A percentile compares a stretch with the other conserved stretches of the same genome.
Conservation (phyloP, 1,140 invertebrate species). For the Drosophila busckii region DNA sequence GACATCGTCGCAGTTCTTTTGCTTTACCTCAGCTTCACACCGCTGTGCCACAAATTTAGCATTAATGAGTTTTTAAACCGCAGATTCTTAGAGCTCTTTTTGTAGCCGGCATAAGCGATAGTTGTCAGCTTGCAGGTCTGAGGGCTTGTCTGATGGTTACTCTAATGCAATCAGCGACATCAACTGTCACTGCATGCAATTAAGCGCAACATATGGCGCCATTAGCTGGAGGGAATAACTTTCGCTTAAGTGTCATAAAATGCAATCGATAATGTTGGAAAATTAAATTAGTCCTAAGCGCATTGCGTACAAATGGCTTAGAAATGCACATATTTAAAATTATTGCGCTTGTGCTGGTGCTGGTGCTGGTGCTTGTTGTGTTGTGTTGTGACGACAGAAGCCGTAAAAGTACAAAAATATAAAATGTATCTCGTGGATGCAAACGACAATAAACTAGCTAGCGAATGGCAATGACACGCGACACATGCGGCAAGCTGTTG, state of each 20-base stretch:
- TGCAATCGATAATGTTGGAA: slow-evolving; percentile 54
- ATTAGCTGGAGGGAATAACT: slow-evolving; percentile 23
- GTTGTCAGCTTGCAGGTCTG: slow-evolving; percentile 9
- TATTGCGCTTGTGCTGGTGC: slow-evolving; percentile 13
- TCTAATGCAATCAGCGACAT: slow-evolving; percentile 21
- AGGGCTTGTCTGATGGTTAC: slow-evolving; percentile 17
- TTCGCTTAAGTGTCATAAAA: slow-evolving; percentile 27
- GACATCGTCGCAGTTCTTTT: background rate
- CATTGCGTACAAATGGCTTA: slow-evolving; percentile 44
- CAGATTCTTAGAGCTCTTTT: slow-evolving; percentile 18
- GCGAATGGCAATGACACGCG: slow-evolving; percentile 50
- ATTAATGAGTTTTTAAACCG: slow-evolving; percentile 41
- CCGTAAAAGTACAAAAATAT: slow-evolving; percentile 58
- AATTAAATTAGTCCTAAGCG: slow-evolving; percentile 66
- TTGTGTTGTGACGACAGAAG: too few species aligned
- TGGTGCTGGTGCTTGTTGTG: too few species aligned
- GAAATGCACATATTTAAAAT: slow-evolving; percentile 23
- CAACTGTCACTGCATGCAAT: slow-evolving; percentile 20
- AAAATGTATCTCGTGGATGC: slow-evolving; percentile 50
- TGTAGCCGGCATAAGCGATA: background rate
- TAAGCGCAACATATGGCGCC: slow-evolving; percentile 28
- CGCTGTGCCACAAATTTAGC: slow-evolving; percentile 18
- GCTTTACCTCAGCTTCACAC: too few species aligned
- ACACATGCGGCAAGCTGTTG: slow-evolving; percentile 36
- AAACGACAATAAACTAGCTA: slow-evolving; percentile 53